phyloP scores from a whole-genome alignment of 2,113 vertebrate genomes.

The Hyperoodon ampullatus region DNA sequence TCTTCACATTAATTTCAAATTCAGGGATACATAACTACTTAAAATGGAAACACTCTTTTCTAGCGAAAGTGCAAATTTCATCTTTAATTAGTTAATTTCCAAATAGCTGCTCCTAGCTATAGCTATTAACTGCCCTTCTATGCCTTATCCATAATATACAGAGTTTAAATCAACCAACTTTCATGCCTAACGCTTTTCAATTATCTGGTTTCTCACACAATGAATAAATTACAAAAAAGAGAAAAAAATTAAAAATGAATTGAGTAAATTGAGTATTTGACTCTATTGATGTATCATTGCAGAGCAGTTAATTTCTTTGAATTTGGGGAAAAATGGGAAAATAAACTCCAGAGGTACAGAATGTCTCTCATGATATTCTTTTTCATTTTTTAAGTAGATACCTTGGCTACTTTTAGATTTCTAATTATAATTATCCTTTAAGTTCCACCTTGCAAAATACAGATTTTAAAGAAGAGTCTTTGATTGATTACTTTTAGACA shows the following conservation, averaged over 20 bases:
- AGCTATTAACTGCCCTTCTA: not conserved
- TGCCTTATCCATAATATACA: constrained; percentile 1
- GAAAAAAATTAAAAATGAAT: not conserved
- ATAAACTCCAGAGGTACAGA: not conserved
- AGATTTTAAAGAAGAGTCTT: constrained; percentile 62
- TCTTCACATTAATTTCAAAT: not conserved
- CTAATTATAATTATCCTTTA: constrained; percentile 63
- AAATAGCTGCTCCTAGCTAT: not conserved
- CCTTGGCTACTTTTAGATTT: constrained; percentile 26
- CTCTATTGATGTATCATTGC: not conserved
- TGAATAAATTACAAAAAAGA: not conserved
- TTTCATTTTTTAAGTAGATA: not conserved
- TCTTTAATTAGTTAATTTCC: constrained; percentile 46
- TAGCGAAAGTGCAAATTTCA: not conserved
- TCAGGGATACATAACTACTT: not conserved
- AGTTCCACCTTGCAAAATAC: constrained; percentile 62
- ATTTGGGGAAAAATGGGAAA: not conserved
- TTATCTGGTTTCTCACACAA: not conserved
- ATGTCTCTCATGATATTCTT: not conserved
- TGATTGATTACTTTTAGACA: constrained; percentile 68
- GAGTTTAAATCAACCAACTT: not conserved
- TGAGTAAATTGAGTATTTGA: not conserved
- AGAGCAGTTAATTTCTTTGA: not conserved
- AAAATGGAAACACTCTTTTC: not conserved
- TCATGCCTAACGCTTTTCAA: not conserved